These are phyloP conservation scores for Vulpes ferrilata DNA, from an alignment of 2,113 vertebrate genomes.

Conservation along the genomic window DNA sequence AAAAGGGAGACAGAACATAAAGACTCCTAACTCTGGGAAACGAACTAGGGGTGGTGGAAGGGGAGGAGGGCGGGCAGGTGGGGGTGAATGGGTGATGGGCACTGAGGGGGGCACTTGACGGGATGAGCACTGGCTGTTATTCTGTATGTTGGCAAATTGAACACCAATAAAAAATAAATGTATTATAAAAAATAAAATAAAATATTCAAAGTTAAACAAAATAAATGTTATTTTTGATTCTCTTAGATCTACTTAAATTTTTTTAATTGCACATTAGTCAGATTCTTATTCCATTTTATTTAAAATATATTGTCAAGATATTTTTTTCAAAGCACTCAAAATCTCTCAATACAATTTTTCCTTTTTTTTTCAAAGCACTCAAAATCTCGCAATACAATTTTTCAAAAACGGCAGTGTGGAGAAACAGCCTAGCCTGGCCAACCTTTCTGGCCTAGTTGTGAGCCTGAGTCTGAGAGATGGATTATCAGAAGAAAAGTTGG, in stretches of 20 bases:
- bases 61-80: too few species aligned
- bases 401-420: constrained; percentile 12
- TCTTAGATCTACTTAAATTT: background rate
- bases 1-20: too few species aligned
- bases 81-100: too few species aligned
- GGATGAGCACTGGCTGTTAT: too few species aligned
- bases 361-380: background rate
- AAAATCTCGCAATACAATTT: background rate
- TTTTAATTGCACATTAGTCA: background rate
- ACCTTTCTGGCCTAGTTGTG: constrained; percentile 20
- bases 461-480: constrained; percentile 13
- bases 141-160: too few species aligned
- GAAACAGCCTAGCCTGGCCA: constrained; percentile 33
- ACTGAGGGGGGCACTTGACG: too few species aligned
- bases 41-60: too few species aligned
- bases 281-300: background rate
- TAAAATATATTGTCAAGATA: background rate
- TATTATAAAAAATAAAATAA: background rate
- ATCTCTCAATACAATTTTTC: background rate
- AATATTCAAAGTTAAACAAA: constrained; percentile 4
- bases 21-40: too few species aligned
- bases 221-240: background rate
- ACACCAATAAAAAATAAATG: too few species aligned
- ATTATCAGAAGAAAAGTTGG: constrained; percentile 62
- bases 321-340: constrained; percentile 9